phyloP scores from a whole-genome alignment of 2,888 invertebrate species.

The Callimorpha dominula region DNA sequence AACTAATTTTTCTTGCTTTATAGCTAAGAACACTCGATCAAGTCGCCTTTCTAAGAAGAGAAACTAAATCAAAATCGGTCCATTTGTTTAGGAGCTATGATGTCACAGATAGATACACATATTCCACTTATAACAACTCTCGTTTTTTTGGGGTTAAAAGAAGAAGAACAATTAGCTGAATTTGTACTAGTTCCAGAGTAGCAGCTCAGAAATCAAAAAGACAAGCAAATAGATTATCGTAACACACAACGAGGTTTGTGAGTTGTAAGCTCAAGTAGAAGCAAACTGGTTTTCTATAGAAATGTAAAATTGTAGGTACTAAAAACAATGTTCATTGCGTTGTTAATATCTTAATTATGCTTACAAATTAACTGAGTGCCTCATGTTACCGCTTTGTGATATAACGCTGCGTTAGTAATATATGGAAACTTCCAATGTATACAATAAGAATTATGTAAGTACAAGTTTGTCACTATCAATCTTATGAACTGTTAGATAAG shows the following conservation, averaged over 20 bases:
- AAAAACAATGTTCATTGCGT: background rate
- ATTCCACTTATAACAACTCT: too few species aligned
- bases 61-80: too few species aligned
- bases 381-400: conserved; percentile 31
- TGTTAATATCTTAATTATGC: background rate
- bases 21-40: too few species aligned
- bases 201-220: rapidly evolving
- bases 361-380: conserved; percentile 24
- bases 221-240: background rate
- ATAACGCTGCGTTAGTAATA: conserved; percentile 18
- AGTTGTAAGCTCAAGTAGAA: background rate
- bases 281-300: background rate
- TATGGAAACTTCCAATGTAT: conserved; percentile 28
- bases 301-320: background rate
- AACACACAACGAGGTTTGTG: background rate
- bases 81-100: too few species aligned
- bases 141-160: too few species aligned
- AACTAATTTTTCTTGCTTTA: too few species aligned
- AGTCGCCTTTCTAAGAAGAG: too few species aligned
- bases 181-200: background rate
- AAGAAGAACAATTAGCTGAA: background rate
- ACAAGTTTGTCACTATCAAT: background rate
- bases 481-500: background rate
- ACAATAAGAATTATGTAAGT: background rate
- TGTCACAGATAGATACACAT: too few species aligned